phyloP scores from a whole-genome alignment of 2,888 invertebrate genomes.

The Drosophila villosipedis region DNA sequence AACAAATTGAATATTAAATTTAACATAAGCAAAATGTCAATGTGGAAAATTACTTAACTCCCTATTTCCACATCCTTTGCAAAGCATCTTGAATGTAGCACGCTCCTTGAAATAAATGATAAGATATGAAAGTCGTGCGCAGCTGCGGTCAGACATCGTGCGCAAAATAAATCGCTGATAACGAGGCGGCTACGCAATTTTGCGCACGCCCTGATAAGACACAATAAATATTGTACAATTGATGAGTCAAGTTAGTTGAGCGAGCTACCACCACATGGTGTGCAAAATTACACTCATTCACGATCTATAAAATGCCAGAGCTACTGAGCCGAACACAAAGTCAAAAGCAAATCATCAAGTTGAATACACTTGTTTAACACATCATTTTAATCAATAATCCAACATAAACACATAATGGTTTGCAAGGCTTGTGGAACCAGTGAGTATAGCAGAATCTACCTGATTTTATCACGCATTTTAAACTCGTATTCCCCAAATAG shows the following conservation, averaged over 20 bases:
- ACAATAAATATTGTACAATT: slow-evolving; percentile 8
- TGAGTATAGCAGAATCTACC: slow-evolving; percentile 47
- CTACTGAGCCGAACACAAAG: slow-evolving; percentile 2
- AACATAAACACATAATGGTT: slow-evolving; percentile 54
- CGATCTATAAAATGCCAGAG: slow-evolving; percentile 55
- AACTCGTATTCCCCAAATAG: slow-evolving; percentile 31
- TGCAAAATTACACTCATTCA: slow-evolving; percentile 48
- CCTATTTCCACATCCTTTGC: slow-evolving; percentile 78
- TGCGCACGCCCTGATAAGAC: slow-evolving; percentile 53
- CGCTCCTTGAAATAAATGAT: slow-evolving; percentile 27
- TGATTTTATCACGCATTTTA: background rate
- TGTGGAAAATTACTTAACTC: slow-evolving; percentile 37
- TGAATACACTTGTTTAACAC: slow-evolving; percentile 4
- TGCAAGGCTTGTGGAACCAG: slow-evolving; percentile 76
- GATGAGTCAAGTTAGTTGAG: background rate
- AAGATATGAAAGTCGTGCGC: slow-evolving; percentile 60
- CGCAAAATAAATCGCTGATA: slow-evolving; percentile 36
- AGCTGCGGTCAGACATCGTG: slow-evolving; percentile 42
- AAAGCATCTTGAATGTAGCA: slow-evolving; percentile 62
- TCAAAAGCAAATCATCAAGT: slow-evolving; percentile 6
- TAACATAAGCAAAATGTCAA: background rate
- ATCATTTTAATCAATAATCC: background rate
- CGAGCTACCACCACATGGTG: slow-evolving; percentile 33
- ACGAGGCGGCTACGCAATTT: slow-evolving; percentile 33
- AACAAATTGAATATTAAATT: background rate